Base-by-base conservation (phyloP, 2,113 vertebrate species). In the Xiphophorus couchianus region DNA sequence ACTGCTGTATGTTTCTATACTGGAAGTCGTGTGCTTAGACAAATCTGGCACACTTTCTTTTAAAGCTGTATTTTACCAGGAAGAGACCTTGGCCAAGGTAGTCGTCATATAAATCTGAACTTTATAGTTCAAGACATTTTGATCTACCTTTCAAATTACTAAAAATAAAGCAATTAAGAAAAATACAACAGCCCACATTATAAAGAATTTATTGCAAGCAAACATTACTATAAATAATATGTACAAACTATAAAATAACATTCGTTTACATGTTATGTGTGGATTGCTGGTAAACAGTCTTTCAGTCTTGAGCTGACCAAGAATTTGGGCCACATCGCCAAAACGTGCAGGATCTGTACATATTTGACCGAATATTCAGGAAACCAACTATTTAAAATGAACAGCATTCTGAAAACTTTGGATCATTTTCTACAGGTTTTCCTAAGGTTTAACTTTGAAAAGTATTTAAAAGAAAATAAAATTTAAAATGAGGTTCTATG, bases 161-260 rank as follows among this genome's bases (percentile, higher is more conserved):
- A 48, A 48, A 48, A 19, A 48, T 19, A 48, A 48, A 19, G 44
- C 2, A 48, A 48, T 48, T 17, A 17, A 19, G 44, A 48, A 17
- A 5, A 48, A 48, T 4, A 48, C 44, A 48, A 48, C 44, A 48
- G 44, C 1, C 82, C 69, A 89, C 76, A 81, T 93, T 86, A 91
- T 89, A 92, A 94, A 95, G 92, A 74, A 84, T 94, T 97, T 96
- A 97, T 97, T 98, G 96, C 96, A 97, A 94, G 96, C 96, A 96
- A 96, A 97, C 93, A 95, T 95, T 84, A 87, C 83, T 92, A 93
- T 94, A 94, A 96, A 96, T 96, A 95, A 96, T 96, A 94, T 97
- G 94, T 96, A 97, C 96, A 97, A 95, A 94, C 96, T 96, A 96
- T 91, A 78, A 92, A 93, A 94, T 85, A 94, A 92, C 85, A 88